These are phyloP conservation scores for Flexamia atlantica DNA, from an alignment of 2,888 invertebrate species.

Conservation along the genomic window DNA sequence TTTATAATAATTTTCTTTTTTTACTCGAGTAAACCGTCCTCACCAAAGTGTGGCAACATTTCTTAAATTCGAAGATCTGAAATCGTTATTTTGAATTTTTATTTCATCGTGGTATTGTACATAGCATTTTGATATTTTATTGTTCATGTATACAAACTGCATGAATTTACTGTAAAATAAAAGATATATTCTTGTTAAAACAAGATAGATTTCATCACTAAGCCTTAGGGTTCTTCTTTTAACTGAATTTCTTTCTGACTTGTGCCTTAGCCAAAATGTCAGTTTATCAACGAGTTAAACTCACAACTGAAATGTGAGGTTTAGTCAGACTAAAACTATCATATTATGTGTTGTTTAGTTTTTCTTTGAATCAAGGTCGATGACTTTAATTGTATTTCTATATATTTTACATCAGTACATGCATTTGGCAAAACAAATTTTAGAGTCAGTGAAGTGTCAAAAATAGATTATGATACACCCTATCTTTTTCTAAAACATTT, in stretches of 20 bases:
- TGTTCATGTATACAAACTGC: neutral
- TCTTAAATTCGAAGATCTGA: slow-evolving; percentile 3
- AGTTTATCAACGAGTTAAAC: neutral
- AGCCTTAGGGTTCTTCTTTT: neutral
- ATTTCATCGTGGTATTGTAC: neutral
- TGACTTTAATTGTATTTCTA: neutral
- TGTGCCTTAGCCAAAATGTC: neutral
- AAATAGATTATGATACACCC: no score
- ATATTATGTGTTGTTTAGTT: neutral
- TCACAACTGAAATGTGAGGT: slow-evolving; percentile 1
- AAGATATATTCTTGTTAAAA: slow-evolving; percentile 13
- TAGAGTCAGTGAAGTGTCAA: no score
- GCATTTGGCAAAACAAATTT: neutral
- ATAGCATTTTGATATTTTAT: slow-evolving; percentile 26
- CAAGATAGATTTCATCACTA: slow-evolving; percentile 3
- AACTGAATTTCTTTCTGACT: neutral
- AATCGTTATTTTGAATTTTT: neutral
- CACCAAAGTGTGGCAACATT: slow-evolving; percentile 13
- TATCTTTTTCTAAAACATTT: no score
- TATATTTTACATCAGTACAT: neutral
- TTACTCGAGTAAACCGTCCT: slow-evolving; percentile 16
- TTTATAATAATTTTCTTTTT: neutral
- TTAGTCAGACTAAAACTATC: slow-evolving; percentile 6
- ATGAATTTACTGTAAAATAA: neutral
- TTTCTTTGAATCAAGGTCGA: neutral